Conservation (phyloP, 1,140 invertebrate genomes). For the Nylanderia fulva region DNA sequence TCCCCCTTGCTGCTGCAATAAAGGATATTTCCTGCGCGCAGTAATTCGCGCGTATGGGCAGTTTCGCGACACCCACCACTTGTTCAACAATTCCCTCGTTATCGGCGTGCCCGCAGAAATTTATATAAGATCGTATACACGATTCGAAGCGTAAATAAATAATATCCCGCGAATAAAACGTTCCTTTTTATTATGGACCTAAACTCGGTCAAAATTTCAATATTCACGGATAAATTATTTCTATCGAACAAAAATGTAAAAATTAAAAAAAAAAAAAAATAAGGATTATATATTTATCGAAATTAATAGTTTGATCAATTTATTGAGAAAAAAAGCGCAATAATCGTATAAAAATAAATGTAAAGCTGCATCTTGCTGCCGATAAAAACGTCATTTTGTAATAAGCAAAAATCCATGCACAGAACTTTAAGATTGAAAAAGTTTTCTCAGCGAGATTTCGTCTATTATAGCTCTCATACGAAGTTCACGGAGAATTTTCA, state of each 20-base stretch:
- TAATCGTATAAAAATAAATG: background rate
- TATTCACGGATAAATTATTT: background rate
- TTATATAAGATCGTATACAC: slow-evolving; percentile 28
- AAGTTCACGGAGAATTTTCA: background rate
- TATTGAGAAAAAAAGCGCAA: background rate
- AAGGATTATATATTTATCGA: background rate
- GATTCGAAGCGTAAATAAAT: slow-evolving; percentile 10
- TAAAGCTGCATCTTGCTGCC: background rate
- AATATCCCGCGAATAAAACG: slow-evolving; percentile 17
- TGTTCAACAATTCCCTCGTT: slow-evolving; percentile 28
- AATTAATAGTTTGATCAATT: background rate
- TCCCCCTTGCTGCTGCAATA: background rate
- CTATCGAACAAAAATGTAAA: too few relatives aligned
- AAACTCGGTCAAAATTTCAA: background rate
- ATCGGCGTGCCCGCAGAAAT: slow-evolving; percentile 6
- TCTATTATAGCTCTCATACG: slow-evolving; percentile 1
- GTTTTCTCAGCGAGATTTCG: background rate
- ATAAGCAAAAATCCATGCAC: background rate
- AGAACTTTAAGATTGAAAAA: slow-evolving; percentile 36
- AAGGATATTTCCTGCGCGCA: slow-evolving; percentile 30
- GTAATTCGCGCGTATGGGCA: slow-evolving; percentile 24
- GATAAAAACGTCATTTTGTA: slow-evolving; percentile 9
- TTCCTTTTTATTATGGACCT: background rate
- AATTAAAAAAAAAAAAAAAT: background rate
- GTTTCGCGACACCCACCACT: slow-evolving; percentile 47